phyloP scores from a whole-genome alignment of 2,797 vertebrate species.

The Pempheris klunzingeri region DNA sequence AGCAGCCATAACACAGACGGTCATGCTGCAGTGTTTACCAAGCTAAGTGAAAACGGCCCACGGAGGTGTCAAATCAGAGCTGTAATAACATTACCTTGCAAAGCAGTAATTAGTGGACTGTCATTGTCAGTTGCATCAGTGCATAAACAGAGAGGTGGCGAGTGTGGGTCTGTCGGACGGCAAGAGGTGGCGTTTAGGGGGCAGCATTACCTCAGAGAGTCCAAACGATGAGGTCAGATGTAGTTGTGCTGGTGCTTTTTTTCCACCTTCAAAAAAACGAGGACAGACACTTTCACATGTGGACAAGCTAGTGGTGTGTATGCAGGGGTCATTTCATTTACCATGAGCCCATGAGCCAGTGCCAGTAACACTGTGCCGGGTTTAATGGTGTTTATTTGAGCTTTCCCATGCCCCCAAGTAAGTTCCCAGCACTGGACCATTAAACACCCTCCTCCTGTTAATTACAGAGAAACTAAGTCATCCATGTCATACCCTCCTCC shows the following conservation, averaged over 20 bases:
- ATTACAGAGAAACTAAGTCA: slow-evolving; percentile 59
- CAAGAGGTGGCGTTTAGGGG: slow-evolving; percentile 36
- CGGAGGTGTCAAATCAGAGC: slow-evolving; percentile 63
- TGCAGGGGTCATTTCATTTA: slow-evolving; percentile 62
- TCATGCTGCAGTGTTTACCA: slow-evolving; percentile 47
- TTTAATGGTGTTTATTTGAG: slow-evolving; percentile 79
- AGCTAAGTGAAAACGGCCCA: slow-evolving; percentile 50
- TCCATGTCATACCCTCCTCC: slow-evolving; percentile 27
- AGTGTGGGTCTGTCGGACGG: slow-evolving; percentile 36
- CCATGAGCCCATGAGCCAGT: slow-evolving; percentile 50
- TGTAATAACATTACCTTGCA: slow-evolving; percentile 56
- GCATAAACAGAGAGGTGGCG: slow-evolving; percentile 57
- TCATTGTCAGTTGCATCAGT: slow-evolving; percentile 51
- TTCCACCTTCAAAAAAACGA: slow-evolving; percentile 39
- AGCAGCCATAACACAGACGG: slow-evolving; percentile 45
- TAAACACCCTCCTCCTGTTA: slow-evolving; percentile 65
- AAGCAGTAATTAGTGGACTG: slow-evolving; percentile 49
- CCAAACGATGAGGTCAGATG: slow-evolving; percentile 74
- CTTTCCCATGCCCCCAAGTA: slow-evolving; percentile 59
- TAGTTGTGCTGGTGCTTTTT: slow-evolving; percentile 28
- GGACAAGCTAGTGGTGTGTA: slow-evolving; percentile 5
- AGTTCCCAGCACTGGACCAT: slow-evolving; percentile 51
- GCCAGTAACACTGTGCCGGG: slow-evolving; percentile 63
- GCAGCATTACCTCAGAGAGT: slow-evolving; percentile 51
- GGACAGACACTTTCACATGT: slow-evolving; percentile 15